Evolutionary conservation across 2,113 vertebrate genomes (phyloP).

Genomic region (Falcunculus frontatus): DNA sequence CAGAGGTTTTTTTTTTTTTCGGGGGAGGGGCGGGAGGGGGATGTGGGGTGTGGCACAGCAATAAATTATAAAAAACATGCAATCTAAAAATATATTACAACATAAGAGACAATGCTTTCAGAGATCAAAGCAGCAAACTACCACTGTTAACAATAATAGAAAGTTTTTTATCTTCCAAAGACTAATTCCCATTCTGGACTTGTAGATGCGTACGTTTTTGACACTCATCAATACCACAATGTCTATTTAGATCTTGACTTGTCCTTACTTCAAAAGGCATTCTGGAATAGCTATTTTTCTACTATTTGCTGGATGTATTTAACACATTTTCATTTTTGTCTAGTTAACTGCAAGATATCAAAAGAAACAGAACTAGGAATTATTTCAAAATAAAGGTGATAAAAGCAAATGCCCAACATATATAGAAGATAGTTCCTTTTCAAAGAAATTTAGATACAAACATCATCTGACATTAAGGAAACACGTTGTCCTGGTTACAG

Average conservation of each 20-base stretch:
- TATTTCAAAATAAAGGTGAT: neutral
- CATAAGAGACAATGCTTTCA: neutral
- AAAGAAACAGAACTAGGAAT: neutral
- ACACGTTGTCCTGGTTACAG: neutral
- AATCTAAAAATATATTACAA: neutral
- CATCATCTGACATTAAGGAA: neutral
- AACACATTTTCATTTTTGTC: neutral
- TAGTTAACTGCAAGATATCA: neutral
- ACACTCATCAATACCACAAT: neutral
- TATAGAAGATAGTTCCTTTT: neutral
- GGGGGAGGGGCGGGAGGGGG: accelerated
- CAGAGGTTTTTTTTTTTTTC: neutral
- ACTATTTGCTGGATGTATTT: neutral
- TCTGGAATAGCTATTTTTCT: neutral
- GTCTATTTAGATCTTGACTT: neutral
- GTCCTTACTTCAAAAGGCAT: neutral
- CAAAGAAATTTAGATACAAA: neutral
- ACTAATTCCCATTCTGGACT: neutral
- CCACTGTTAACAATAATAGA: neutral
- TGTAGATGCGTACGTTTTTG: accelerated
- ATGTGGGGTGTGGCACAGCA: neutral
- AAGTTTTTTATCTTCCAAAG: neutral
- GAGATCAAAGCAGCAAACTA: neutral
- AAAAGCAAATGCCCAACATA: neutral
- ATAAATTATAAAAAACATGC: neutral